A percentile compares a stretch with the other conserved stretches of the same genome.
These are phyloP conservation scores for Pandemis corylana DNA, from an alignment of 2,888 invertebrate species.

Conservation along the genomic window DNA sequence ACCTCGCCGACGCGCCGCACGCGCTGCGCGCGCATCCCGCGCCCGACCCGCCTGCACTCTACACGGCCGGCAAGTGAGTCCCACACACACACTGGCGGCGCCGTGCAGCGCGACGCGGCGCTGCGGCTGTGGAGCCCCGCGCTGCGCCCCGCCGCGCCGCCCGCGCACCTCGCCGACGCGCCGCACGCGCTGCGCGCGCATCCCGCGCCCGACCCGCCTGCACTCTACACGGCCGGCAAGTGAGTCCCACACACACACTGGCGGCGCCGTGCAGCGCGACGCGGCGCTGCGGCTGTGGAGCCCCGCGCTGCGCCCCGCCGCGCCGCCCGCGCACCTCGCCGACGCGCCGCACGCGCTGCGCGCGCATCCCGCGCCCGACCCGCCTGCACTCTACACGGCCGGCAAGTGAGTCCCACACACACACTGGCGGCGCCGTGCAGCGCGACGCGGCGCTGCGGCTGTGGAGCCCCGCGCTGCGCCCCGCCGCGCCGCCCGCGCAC, in stretches of 20 bases:
- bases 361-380: conserved; percentile 85
- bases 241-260: conserved; percentile 72
- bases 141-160: conserved; percentile 80
- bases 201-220: conserved; percentile 68
- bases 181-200: conserved; percentile 89
- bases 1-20: conserved; percentile 86
- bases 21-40: conserved; percentile 88
- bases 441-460: conserved; percentile 90
- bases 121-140: conserved; percentile 91
- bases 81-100: conserved; percentile 74
- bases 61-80: conserved; percentile 87
- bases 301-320: conserved; percentile 84
- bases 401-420: conserved; percentile 88
- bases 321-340: conserved; percentile 72
- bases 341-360: conserved; percentile 87
- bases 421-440: conserved; percentile 86
- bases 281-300: conserved; percentile 92
- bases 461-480: conserved; percentile 89
- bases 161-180: conserved; percentile 81
- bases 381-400: conserved; percentile 88
- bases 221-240: conserved; percentile 93
- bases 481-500: conserved; percentile 67
- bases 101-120: conserved; percentile 91
- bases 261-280: conserved; percentile 90
- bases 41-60: conserved; percentile 73